phyloP scores from a whole-genome alignment of 2,888 invertebrate species.

The Chloromyia formosa region DNA sequence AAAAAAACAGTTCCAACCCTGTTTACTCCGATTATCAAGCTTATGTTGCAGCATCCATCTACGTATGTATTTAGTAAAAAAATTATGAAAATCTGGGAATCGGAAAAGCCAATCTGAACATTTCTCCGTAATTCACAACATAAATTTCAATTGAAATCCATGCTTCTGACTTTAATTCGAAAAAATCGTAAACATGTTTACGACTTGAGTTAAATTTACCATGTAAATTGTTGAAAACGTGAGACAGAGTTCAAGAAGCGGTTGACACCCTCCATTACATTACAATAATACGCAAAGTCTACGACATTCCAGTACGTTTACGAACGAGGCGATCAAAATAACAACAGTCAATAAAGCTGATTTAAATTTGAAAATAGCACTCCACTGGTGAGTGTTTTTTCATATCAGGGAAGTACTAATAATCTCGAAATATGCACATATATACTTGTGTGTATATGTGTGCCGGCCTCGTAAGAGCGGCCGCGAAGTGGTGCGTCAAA shows the following conservation, averaged over 20 bases:
- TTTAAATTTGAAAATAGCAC: slow-evolving; percentile 19
- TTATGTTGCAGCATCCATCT: no score
- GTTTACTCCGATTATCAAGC: no score
- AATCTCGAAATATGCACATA: no score
- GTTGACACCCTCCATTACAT: background rate
- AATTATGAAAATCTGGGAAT: no score
- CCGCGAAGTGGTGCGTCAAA: slow-evolving; percentile 12
- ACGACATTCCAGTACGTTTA: background rate
- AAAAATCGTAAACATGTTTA: slow-evolving; percentile 40
- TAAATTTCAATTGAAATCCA: slow-evolving; percentile 6
- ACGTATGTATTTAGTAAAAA: no score
- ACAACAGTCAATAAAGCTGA: slow-evolving; percentile 11
- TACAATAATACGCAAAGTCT: background rate
- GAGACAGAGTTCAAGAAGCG: slow-evolving; percentile 7
- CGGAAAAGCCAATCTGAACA: no score
- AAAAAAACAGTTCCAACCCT: no score
- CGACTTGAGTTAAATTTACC: background rate
- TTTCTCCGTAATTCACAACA: no score
- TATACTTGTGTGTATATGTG: no score
- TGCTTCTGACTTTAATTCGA: background rate
- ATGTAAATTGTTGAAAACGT: slow-evolving; percentile 10
- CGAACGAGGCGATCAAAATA: slow-evolving; percentile 27
- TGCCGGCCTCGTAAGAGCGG: background rate
- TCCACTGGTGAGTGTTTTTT: background rate
- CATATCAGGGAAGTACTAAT: background rate